Conservation (phyloP, 2,888 invertebrate species). For the Gnatocerus cornutus region DNA sequence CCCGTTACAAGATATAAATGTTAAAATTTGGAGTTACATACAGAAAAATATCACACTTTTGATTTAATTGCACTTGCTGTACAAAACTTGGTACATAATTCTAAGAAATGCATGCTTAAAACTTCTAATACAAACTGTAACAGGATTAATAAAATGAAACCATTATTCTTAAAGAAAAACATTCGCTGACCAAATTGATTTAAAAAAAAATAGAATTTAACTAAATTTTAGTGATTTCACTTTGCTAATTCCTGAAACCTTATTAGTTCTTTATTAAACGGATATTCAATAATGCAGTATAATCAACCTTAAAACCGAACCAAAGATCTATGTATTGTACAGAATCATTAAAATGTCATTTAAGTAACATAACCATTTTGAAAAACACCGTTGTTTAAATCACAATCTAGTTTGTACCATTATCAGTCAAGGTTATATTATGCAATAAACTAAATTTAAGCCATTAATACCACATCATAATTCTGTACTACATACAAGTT, state of each 20-base stretch:
- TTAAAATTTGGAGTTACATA: constrained; percentile 54
- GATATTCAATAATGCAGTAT: constrained; percentile 37
- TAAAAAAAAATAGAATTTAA: constrained; percentile 36
- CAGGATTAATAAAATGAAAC: constrained; percentile 41
- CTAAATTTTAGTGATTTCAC: constrained; percentile 50
- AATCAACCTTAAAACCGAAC: constrained; percentile 57
- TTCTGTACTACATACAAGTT: constrained; percentile 59
- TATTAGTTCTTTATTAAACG: constrained; percentile 61
- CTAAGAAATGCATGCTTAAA: constrained; percentile 56
- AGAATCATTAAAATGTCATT: constrained; percentile 59
- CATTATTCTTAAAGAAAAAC: constrained; percentile 43
- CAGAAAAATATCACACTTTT: constrained; percentile 53
- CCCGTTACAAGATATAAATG: constrained; percentile 51
- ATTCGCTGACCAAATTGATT: constrained; percentile 57
- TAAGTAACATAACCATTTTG: constrained; percentile 53
- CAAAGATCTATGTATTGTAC: constrained; percentile 59
- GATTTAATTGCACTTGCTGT: constrained; percentile 61
- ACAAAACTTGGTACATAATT: constrained; percentile 56
- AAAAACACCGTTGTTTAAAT: constrained; percentile 53
- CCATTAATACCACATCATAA: constrained; percentile 52
- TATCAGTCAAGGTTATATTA: constrained; percentile 57
- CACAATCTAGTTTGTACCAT: constrained; percentile 59
- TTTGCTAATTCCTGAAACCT: constrained; percentile 57
- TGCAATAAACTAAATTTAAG: constrained; percentile 43
- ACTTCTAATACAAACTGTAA: constrained; percentile 44